Percentiles rank a stretch among this genome's conserved stretches.
Conservation (phyloP, 2,888 invertebrate genomes). For the Chrysomela aeneicollis region DNA sequence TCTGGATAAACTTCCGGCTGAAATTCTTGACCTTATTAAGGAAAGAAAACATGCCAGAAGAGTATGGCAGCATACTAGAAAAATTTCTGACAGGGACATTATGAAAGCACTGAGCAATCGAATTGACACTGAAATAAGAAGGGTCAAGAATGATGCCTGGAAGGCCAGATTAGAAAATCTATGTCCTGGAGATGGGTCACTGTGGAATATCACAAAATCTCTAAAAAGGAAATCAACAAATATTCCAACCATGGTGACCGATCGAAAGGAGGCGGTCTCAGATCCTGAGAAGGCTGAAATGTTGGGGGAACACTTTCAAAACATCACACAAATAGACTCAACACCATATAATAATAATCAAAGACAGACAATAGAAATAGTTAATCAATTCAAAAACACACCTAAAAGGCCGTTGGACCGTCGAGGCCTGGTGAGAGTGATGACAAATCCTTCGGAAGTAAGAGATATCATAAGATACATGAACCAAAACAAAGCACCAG, state of each 20-base stretch:
- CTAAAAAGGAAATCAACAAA: background rate
- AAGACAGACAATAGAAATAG: no score
- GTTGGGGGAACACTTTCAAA: background rate
- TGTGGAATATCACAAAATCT: background rate
- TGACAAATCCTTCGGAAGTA: no score
- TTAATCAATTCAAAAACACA: no score
- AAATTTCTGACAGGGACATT: background rate
- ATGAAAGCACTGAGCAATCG: background rate
- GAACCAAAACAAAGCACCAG: no score
- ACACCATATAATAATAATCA: no score
- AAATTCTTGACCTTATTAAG: background rate
- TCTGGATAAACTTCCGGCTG: background rate
- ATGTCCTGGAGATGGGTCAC: background rate
- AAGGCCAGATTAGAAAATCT: background rate
- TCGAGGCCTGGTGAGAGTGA: no score
- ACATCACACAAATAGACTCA: background rate
- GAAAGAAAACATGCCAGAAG: background rate
- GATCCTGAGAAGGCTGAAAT: background rate
- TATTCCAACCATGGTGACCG: background rate
- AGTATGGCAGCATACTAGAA: background rate
- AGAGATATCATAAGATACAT: no score
- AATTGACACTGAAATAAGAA: background rate
- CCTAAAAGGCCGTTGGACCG: no score
- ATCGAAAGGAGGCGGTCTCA: background rate
- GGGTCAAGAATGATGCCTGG: background rate